Conservation (phyloP, 2,888 invertebrate species). For the Melikaiella ostensackeni region DNA sequence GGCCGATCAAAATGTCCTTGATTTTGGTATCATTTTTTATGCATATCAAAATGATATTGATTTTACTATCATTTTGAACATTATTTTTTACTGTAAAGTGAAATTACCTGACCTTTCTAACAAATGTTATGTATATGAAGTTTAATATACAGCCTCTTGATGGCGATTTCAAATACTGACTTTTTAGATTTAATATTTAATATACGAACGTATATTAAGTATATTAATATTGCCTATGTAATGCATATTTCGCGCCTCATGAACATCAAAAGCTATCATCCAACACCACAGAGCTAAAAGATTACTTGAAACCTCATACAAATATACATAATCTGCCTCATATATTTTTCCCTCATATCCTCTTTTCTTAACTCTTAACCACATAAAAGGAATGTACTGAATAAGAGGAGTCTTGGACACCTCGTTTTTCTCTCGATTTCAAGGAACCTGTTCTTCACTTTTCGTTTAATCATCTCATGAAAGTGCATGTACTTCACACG, state of each 20-base stretch:
- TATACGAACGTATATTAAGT: too few relatives aligned
- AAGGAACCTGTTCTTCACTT: constrained; percentile 19
- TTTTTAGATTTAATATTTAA: too few relatives aligned
- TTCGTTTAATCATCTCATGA: constrained; percentile 27
- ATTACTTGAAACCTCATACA: not conserved
- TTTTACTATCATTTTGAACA: too few relatives aligned
- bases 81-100: too few relatives aligned
- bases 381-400: constrained; percentile 5
- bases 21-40: too few relatives aligned
- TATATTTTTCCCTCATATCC: not conserved
- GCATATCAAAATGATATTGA: too few relatives aligned
- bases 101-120: too few relatives aligned
- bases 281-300: not conserved
- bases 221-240: too few relatives aligned
- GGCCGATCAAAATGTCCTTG: too few relatives aligned
- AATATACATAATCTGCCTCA: constrained; percentile 3
- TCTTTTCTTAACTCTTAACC: not conserved
- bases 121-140: too few relatives aligned
- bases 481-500: constrained; percentile 27
- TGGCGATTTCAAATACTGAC: too few relatives aligned
- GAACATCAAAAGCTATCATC: not conserved
- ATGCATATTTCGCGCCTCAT: not conserved
- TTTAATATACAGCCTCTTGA: too few relatives aligned
- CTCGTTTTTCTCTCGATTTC: constrained; percentile 34
- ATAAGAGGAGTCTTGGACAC: constrained; percentile 13